Evolutionary conservation across 2,113 vertebrate species (phyloP).

Genomic region (Neotragus pygmaeus): DNA sequence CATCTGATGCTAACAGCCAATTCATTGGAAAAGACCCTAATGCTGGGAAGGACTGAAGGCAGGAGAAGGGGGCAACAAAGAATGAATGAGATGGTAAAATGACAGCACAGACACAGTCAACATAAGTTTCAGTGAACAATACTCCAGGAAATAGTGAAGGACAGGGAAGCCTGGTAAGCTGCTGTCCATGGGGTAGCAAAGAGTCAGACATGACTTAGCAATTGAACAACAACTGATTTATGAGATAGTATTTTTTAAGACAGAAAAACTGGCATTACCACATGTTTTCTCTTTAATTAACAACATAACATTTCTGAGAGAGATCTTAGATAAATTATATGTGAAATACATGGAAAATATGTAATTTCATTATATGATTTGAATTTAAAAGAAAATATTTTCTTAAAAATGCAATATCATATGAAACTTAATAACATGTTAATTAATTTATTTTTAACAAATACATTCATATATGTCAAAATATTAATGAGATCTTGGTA

Average conservation of each 20-base stretch:
- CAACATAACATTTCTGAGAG: not conserved
- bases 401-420: not conserved
- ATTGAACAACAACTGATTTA: not conserved
- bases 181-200: not conserved
- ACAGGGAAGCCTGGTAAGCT: not conserved
- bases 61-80: not conserved
- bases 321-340: not conserved
- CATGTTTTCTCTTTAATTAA: not conserved
- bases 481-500: not conserved
- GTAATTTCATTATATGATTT: not conserved
- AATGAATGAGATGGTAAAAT: not conserved
- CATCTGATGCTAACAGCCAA: not conserved
- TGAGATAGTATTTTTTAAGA: not conserved
- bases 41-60: not conserved
- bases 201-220: not conserved
- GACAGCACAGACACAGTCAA: not conserved
- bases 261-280: not conserved
- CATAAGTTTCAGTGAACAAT: not conserved
- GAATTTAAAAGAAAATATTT: not conserved
- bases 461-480: not conserved
- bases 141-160: not conserved
- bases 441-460: not conserved
- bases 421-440: not conserved
- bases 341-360: not conserved
- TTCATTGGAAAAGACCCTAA: not conserved